Base-by-base conservation (phyloP, 2,113 vertebrate genomes). In the Bostrychus sinensis region DNA sequence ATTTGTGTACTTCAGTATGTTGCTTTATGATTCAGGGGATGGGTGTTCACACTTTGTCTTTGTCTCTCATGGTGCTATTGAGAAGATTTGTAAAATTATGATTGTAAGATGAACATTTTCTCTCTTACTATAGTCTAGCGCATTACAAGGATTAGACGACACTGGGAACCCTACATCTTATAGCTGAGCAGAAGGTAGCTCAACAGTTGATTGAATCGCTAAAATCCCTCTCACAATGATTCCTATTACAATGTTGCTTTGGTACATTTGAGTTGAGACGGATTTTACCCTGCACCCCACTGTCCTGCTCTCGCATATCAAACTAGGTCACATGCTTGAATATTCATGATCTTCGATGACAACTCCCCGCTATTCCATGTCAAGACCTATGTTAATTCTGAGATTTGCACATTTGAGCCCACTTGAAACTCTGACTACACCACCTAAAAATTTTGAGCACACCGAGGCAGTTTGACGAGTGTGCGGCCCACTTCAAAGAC, bases 1-100 rank as follows among this genome's bases (percentile, higher is more conserved):
- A 92, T 93, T 92, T 92, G 90, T 92, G 90, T 92, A 91, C 91
- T 92, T 93, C 90, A 91, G 87, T 92, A 88, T 89, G 84, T 89
- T 92, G 92, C 91, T 88, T 88, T 76, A 88, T 89, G 89, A 92
- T 88, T 89, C 89, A 83, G 83, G 79, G 88, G 83, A 86, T 84
- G 82, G 81, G 86, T 90, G 88, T 91, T 89, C 86, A 90, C 85
- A 89, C 84, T 85, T 89, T 86, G 82, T 81, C 81, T 88, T 83
- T 64, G 55, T 65, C 65, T 69, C 69, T 81, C 62, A 60, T 61
- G 59, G 64, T 61, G 62, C 43, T 51, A 58, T 26, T 19, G 19
- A 56, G 37, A 32, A 30, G 50, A 55, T 51, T 51, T 51, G 25
- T 7, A 16, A 48, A 48, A 25, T 23, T 64, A 58, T 20, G 6